Base-by-base conservation (phyloP, 2,113 vertebrate genomes). In the Apodemus speciosus region DNA sequence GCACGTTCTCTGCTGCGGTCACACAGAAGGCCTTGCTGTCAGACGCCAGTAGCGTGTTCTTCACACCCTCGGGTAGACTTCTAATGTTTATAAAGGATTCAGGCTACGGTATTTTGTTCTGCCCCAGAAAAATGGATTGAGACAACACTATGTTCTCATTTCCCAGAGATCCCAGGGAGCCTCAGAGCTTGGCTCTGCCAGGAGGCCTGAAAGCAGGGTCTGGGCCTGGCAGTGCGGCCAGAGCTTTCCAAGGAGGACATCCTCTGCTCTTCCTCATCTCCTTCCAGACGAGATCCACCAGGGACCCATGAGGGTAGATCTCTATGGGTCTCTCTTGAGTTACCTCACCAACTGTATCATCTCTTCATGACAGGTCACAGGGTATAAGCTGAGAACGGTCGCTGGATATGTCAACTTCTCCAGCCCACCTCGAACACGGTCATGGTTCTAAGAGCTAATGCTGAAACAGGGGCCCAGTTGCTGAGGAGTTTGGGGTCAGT, bases 181-280 rank as follows among this genome's bases (percentile, higher is more conserved):
- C 68, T 21, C 32, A 62, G 4, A 68, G 23, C 6, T 69, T 62
- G 23, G 35, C 14, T 32, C 51, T 43, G 27, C 46, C 35, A 38
- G 38, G 46, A 69, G 62, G 49, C 43, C 60, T 77, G 58, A 32
- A 73, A 68, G 88, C 60, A 79, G 27, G 46, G 46, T 32, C 60
- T 32, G 68, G 43, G 53, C 40, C 40, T 46, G n/a, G 21, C 14
- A 8, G 40, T 51, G 21, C 3, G 62, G 53, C 73, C 14, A 23
- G 32, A 35, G 23, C 21, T 72, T n/a, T 9, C 21, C 3, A 1
- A 6, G 1, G 3, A 2, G 0, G 0, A 23, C 1, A 4, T 5
- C 30, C 8, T 11, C 27, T 53, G 13, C 20, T 76, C 7, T n/a
- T 23, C 43, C 0, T 20, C n/a, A 0, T 8, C 25, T 21, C 38